These are phyloP conservation scores for Hypercompe scribonia DNA, from an alignment of 2,888 invertebrate species.

Conservation along the genomic window DNA sequence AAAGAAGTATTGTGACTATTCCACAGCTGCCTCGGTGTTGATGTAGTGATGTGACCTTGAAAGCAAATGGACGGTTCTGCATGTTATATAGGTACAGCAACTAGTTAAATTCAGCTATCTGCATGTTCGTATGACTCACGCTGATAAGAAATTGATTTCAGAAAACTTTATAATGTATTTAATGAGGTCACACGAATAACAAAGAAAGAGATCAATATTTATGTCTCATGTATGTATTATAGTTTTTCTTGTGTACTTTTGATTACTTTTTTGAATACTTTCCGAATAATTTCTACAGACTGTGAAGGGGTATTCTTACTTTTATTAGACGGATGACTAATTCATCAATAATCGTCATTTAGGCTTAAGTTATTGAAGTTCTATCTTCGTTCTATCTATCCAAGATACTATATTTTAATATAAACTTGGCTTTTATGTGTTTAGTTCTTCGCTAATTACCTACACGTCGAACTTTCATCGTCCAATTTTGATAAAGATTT, in stretches of 20 bases:
- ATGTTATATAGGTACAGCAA: conserved; percentile 20
- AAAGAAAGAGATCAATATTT: neutral
- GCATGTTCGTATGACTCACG: neutral
- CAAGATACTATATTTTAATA: no score
- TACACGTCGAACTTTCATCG: no score
- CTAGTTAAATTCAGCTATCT: neutral
- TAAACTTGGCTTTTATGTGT: no score
- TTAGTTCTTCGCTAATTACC: no score
- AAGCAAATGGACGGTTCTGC: conserved; percentile 8
- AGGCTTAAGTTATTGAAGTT: no score
- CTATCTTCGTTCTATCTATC: no score
- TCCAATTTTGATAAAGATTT: no score
- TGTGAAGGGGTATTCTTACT: neutral
- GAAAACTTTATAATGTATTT: neutral
- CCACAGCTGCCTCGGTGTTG: conserved; percentile 39
- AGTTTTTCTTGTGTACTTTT: neutral
- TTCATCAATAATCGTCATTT: no score
- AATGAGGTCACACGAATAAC: neutral
- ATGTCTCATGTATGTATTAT: neutral
- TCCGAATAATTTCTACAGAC: neutral
- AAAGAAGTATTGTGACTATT: conserved; percentile 58
- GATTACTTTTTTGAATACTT: neutral
- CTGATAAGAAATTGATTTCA: neutral
- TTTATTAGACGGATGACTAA: no score
- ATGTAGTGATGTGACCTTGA: conserved; percentile 53